phyloP scores from a whole-genome alignment of 2,888 invertebrate genomes.

The Ceraclea dissimilis region DNA sequence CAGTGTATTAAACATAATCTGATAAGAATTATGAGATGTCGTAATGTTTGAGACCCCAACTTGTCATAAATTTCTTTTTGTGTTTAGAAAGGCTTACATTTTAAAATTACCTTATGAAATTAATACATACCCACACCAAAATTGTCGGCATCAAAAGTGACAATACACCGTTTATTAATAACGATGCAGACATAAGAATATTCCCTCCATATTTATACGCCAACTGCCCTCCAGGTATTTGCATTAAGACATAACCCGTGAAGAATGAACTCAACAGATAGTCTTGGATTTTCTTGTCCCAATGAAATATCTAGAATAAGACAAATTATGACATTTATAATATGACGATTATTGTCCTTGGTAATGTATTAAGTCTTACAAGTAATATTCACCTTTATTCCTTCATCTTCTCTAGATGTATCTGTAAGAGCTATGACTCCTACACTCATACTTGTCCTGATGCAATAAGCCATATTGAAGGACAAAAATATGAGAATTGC shows the following conservation, averaged over 20 bases:
- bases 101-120: too few relatives aligned
- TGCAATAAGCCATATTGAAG: slow-evolving; percentile 42
- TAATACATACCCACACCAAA: neutral
- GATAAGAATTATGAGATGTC: too few relatives aligned
- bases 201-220: slow-evolving; percentile 68
- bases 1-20: too few relatives aligned
- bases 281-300: slow-evolving; percentile 49
- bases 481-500: slow-evolving; percentile 45
- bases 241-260: slow-evolving; percentile 57
- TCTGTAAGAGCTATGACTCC: slow-evolving; percentile 55
- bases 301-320: slow-evolving; percentile 47
- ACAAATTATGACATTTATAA: neutral
- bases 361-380: neutral
- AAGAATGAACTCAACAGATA: slow-evolving; percentile 58
- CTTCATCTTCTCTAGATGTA: neutral
- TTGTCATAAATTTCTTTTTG: too few relatives aligned
- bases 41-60: too few relatives aligned
- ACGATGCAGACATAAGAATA: slow-evolving; percentile 49
- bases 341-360: neutral
- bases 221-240: slow-evolving; percentile 54
- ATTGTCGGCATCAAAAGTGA: neutral
- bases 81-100: too few relatives aligned
- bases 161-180: slow-evolving; percentile 48
- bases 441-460: slow-evolving; percentile 49
- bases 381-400: slow-evolving; percentile 2